These are phyloP conservation scores for Aepyceros melampus DNA, from an alignment of 2,113 vertebrate species.

Conservation along the genomic window DNA sequence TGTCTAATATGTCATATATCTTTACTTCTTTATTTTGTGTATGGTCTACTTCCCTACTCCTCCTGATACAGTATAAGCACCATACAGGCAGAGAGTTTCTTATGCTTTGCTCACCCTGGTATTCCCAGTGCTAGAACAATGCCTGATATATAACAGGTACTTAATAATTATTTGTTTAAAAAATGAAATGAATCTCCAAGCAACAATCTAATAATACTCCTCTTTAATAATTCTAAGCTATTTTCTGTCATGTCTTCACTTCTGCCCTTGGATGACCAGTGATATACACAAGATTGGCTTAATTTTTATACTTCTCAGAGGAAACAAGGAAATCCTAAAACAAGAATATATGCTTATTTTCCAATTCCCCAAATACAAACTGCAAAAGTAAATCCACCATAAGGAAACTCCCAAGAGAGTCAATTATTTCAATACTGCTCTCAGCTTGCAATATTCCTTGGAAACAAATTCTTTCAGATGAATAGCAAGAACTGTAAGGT, in stretches of 20 bases:
- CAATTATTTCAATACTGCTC: slow-evolving; percentile 32
- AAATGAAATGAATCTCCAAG: slow-evolving; percentile 29
- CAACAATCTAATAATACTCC: not conserved
- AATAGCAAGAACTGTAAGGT: not conserved
- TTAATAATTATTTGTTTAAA: slow-evolving; percentile 22
- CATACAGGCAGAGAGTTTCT: not conserved
- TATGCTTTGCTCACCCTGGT: not conserved
- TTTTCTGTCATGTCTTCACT: slow-evolving; percentile 9
- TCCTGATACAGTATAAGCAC: not conserved
- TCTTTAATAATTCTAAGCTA: slow-evolving; percentile 5
- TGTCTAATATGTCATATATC: not conserved
- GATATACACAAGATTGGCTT: not conserved
- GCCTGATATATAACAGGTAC: not conserved
- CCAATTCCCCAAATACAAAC: not conserved
- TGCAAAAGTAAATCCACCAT: not conserved
- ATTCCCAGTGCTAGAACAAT: not conserved
- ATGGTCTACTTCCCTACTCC: not conserved
- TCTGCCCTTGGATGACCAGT: not conserved
- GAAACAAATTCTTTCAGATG: slow-evolving; percentile 21
- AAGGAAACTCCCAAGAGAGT: not conserved
- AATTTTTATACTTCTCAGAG: not conserved
- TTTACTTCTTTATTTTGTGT: not conserved
- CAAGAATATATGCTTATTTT: slow-evolving; percentile 3
- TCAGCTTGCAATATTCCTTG: slow-evolving; percentile 12
- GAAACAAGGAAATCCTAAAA: not conserved